These are phyloP conservation scores for Choristoneura fumiferana DNA, from an alignment of 1,140 invertebrate species.

Conservation along the genomic window DNA sequence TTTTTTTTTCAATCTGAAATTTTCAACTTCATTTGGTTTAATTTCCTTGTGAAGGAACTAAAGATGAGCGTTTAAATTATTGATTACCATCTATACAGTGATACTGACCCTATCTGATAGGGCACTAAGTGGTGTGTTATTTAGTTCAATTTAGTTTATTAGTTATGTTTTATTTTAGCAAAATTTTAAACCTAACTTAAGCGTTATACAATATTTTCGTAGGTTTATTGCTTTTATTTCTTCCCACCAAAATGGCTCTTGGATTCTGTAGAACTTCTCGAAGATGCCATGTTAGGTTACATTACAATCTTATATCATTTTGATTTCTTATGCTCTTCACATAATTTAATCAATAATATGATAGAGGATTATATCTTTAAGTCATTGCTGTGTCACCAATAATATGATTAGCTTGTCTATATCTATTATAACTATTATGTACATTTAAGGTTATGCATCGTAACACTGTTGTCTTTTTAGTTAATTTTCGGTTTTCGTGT, in stretches of 20 bases:
- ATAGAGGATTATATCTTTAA: slow-evolving; percentile 68
- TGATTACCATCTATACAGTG: slow-evolving; percentile 68
- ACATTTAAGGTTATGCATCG: slow-evolving; percentile 46
- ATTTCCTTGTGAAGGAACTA: slow-evolving; percentile 61
- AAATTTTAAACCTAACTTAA: slow-evolving; percentile 76
- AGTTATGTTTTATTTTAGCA: slow-evolving; percentile 78
- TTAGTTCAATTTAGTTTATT: slow-evolving; percentile 79
- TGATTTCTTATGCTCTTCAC: slow-evolving; percentile 50
- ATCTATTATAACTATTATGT: slow-evolving; percentile 52
- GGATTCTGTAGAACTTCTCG: slow-evolving; percentile 43
- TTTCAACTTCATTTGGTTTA: slow-evolving; percentile 37
- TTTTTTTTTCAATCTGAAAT: slow-evolving; percentile 61
- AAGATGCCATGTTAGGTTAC: slow-evolving; percentile 68
- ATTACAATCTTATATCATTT: slow-evolving; percentile 62
- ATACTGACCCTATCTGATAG: slow-evolving; percentile 74
- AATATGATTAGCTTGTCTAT: slow-evolving; percentile 73
- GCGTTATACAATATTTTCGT: slow-evolving; percentile 77
- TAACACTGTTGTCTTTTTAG: slow-evolving; percentile 44
- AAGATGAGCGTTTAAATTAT: slow-evolving; percentile 59
- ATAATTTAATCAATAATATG: slow-evolving; percentile 47
- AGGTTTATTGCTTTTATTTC: slow-evolving; percentile 71
- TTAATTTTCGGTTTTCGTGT: slow-evolving; percentile 40
- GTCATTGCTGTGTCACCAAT: slow-evolving; percentile 77
- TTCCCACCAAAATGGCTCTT: slow-evolving; percentile 72
- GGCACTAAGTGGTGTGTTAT: slow-evolving; percentile 67